Conservation (phyloP, 2,888 invertebrate genomes). For the Oligia fasciuncula region DNA sequence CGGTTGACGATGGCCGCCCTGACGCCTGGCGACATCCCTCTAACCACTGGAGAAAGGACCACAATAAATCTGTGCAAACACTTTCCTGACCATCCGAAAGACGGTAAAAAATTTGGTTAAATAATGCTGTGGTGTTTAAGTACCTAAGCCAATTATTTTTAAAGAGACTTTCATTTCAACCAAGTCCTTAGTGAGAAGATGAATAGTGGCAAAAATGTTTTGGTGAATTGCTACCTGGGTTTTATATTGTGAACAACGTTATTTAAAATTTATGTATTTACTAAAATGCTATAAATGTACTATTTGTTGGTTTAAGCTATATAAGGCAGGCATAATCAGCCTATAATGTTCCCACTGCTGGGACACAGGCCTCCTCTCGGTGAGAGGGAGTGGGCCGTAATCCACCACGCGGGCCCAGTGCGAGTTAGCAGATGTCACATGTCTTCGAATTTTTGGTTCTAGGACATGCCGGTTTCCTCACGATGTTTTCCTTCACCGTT, state of each 20-base stretch:
- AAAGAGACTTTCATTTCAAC: not conserved
- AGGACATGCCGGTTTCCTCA: too few relatives aligned
- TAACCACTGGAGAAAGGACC: constrained; percentile 89
- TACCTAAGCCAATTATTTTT: constrained; percentile 7
- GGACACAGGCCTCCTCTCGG: too few relatives aligned
- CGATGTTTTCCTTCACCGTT: too few relatives aligned
- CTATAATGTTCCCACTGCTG: too few relatives aligned
- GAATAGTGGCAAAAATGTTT: not conserved
- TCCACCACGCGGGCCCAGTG: too few relatives aligned
- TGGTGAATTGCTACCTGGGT: not conserved
- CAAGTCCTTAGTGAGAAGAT: not conserved
- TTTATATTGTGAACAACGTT: not conserved
- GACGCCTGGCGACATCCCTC: constrained; percentile 92
- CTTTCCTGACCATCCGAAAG: not conserved
- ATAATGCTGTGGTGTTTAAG: not conserved
- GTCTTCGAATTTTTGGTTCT: too few relatives aligned
- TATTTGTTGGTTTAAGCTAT: not conserved
- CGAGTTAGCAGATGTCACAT: too few relatives aligned
- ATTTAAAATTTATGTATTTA: not conserved
- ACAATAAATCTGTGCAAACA: constrained; percentile 32
- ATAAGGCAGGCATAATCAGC: too few relatives aligned
- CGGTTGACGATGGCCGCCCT: constrained; percentile 93
- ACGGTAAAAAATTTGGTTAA: not conserved
- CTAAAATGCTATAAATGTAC: not conserved
- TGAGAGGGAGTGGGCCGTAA: too few relatives aligned